Percentiles rank a stretch among this genome's conserved stretches.
Conservation (phyloP, 2,113 vertebrate genomes). For the Chaetops frenatus region DNA sequence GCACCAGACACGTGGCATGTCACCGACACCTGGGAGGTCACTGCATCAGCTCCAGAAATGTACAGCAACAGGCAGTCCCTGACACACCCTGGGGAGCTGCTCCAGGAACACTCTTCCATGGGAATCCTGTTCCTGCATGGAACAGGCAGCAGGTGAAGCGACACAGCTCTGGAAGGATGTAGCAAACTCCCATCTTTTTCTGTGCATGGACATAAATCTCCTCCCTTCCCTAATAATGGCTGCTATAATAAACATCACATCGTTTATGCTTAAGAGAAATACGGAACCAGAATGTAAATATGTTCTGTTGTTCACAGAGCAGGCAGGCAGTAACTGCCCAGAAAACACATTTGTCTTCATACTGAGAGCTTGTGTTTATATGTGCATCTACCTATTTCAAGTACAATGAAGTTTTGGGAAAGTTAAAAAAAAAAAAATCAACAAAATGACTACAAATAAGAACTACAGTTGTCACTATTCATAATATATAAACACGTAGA, state of each 20-base stretch:
- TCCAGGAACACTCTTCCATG: neutral
- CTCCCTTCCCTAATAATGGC: neutral
- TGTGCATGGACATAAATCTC: neutral
- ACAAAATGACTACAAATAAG: neutral
- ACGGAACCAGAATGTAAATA: neutral
- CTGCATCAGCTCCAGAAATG: neutral
- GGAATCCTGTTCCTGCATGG: accelerated
- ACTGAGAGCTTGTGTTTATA: neutral
- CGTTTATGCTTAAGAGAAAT: neutral
- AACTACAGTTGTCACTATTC: neutral
- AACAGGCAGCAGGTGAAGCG: neutral
- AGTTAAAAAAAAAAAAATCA: neutral
- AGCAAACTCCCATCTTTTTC: neutral
- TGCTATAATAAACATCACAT: neutral
- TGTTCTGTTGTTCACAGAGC: neutral
- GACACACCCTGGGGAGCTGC: neutral
- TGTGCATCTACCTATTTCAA: neutral
- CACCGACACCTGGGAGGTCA: neutral
- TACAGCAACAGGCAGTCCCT: neutral
- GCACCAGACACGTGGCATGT: neutral
- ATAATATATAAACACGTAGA: neutral
- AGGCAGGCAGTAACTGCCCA: neutral
- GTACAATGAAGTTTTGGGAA: neutral
- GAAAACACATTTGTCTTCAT: neutral
- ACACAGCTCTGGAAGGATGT: neutral